Conservation (phyloP, 1,140 invertebrate genomes). For the Drosophila sucinea region DNA sequence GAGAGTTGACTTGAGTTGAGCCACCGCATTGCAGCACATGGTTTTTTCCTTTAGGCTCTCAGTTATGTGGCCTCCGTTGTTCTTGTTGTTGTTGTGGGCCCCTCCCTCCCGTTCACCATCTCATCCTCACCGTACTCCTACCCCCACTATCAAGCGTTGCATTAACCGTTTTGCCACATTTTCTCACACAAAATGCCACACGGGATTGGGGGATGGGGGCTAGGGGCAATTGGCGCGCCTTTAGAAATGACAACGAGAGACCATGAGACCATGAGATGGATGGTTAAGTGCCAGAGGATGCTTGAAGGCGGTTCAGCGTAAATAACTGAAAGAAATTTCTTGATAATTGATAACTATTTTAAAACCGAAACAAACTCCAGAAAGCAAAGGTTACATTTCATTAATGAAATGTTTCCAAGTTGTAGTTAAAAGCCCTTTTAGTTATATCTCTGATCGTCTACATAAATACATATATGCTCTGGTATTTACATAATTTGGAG, state of each 20-base stretch:
- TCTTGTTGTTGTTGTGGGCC: constrained; percentile 23
- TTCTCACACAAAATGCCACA: constrained; percentile 62
- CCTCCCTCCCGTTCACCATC: constrained; percentile 17
- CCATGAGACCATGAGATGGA: background rate
- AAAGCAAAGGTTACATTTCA: no score
- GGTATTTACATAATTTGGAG: no score
- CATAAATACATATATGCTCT: no score
- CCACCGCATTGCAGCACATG: constrained; percentile 18
- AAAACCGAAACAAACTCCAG: background rate
- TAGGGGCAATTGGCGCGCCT: constrained; percentile 67
- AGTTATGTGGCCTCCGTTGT: constrained; percentile 42
- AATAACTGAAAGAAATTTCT: constrained; percentile 8
- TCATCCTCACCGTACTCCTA: constrained; percentile 28
- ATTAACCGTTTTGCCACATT: constrained; percentile 76
- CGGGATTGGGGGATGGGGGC: background rate
- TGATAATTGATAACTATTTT: constrained; percentile 3
- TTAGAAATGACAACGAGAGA: constrained; percentile 66
- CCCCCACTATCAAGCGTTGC: background rate
- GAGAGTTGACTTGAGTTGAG: constrained; percentile 14
- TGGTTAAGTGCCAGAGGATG: constrained; percentile 2
- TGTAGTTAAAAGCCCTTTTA: no score
- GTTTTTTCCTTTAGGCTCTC: constrained; percentile 62
- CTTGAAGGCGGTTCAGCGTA: background rate
- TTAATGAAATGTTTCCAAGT: no score
- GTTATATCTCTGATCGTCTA: no score